Percentiles rank a stretch among this genome's conserved stretches.
Conservation (phyloP, 2,113 vertebrate genomes). For the Emydocephalus ijimae region DNA sequence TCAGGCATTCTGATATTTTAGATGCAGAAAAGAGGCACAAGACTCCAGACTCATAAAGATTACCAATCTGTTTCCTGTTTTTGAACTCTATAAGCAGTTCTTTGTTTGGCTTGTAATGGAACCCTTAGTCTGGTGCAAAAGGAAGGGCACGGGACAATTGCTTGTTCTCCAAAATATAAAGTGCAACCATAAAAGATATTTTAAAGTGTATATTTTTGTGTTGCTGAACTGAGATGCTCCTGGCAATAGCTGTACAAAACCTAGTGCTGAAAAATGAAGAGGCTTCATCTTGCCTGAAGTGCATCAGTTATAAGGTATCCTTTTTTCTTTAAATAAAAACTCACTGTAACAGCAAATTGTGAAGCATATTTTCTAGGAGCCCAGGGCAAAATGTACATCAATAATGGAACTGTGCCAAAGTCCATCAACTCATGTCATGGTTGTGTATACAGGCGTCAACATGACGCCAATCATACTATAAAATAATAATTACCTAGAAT, state of each 20-base stretch:
- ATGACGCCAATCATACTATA: constrained; percentile 4
- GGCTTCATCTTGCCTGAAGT: constrained; percentile 14
- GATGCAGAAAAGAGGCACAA: constrained; percentile 12
- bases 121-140: not conserved
- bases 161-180: not conserved
- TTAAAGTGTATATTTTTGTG: constrained; percentile 3
- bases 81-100: constrained; percentile 4
- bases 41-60: not conserved
- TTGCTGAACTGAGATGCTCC: not conserved
- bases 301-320: constrained; percentile 28
- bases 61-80: constrained; percentile 31
- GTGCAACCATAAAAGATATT: not conserved
- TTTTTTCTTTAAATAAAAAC: constrained; percentile 5
- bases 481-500: constrained; percentile 9
- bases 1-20: constrained; percentile 5
- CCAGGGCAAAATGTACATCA: constrained; percentile 1
- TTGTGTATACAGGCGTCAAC: not conserved
- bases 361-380: constrained; percentile 14
- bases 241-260: not conserved
- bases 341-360: not conserved
- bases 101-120: constrained; percentile 25
- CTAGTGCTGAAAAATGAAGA: not conserved
- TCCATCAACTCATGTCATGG: constrained; percentile 10
- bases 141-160: not conserved
- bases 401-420: not conserved